phyloP scores from a whole-genome alignment of 35 echinoderm and acorn worm genomes.

The Eucidaris tribuloides region DNA sequence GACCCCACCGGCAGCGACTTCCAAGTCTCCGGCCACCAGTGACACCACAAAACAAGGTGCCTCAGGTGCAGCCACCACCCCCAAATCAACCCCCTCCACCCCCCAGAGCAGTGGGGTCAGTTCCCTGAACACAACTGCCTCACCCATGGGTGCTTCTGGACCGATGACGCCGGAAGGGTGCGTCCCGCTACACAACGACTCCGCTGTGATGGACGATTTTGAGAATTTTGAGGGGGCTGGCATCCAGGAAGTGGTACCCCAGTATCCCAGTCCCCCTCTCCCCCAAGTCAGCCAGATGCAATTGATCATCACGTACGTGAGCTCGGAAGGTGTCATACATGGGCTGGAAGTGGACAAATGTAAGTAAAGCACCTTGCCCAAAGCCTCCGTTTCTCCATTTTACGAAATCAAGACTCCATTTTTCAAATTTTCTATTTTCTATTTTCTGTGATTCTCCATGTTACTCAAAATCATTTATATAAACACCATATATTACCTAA shows the following conservation, averaged over 20 bases:
- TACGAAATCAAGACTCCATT: no score
- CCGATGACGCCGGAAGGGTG: background rate
- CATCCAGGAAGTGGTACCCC: background rate
- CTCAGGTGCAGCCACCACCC: no score
- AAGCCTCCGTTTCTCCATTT: no score
- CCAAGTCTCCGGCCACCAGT: no score
- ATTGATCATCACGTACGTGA: conserved; percentile 60
- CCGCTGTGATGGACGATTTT: background rate
- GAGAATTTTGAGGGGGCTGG: background rate
- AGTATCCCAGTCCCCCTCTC: conserved; percentile 39
- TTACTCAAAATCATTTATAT: no score
- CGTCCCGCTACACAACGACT: background rate
- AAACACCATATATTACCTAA: no score
- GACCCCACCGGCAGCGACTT: no score
- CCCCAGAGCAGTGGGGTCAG: conserved; percentile 21
- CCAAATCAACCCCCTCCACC: background rate
- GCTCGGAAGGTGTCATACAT: conserved; percentile 54
- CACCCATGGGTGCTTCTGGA: background rate
- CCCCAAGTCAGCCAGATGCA: conserved; percentile 24
- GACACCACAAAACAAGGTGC: no score
- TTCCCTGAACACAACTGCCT: conserved; percentile 5
- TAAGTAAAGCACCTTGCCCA: no score
- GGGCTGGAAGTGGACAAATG: conserved; percentile 62
- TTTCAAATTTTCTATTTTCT: no score
- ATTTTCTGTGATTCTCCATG: no score